phyloP scores from a whole-genome alignment of 1,140 invertebrate species.

The Idris sp. region DNA sequence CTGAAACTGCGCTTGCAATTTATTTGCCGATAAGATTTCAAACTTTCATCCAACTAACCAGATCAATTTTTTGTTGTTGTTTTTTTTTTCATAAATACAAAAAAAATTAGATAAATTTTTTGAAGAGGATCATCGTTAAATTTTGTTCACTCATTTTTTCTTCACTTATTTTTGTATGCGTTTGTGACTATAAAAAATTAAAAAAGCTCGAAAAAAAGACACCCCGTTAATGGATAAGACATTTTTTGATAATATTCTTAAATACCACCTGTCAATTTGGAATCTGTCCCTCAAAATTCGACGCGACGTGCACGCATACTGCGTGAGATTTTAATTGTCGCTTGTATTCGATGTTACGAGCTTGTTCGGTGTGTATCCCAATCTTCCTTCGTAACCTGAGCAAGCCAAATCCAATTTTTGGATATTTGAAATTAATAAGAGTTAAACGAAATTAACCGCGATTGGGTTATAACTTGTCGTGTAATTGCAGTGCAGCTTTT shows the following conservation, averaged over 20 bases:
- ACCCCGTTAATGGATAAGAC: constrained; percentile 17
- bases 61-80: constrained; percentile 20
- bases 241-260: constrained; percentile 40
- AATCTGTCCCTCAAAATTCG: constrained; percentile 50
- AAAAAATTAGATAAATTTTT: no score
- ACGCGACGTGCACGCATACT: constrained; percentile 39
- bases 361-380: constrained; percentile 16
- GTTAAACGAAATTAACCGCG: constrained; percentile 7
- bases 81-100: no score
- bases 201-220: neutral
- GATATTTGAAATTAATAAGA: constrained; percentile 32
- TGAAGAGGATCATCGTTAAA: no score
- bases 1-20: constrained; percentile 40
- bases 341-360: constrained; percentile 23
- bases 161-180: no score
- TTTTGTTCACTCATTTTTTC: no score
- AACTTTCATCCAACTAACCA: constrained; percentile 21
- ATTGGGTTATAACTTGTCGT: constrained; percentile 22
- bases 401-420: constrained; percentile 15
- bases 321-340: constrained; percentile 57
- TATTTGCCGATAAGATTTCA: constrained; percentile 41
- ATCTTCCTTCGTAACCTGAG: constrained; percentile 4
- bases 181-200: no score
- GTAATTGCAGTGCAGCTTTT: neutral
- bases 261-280: constrained; percentile 43